Base-by-base conservation (phyloP, 1,140 invertebrate genomes). In the Leptoteleia sp. region DNA sequence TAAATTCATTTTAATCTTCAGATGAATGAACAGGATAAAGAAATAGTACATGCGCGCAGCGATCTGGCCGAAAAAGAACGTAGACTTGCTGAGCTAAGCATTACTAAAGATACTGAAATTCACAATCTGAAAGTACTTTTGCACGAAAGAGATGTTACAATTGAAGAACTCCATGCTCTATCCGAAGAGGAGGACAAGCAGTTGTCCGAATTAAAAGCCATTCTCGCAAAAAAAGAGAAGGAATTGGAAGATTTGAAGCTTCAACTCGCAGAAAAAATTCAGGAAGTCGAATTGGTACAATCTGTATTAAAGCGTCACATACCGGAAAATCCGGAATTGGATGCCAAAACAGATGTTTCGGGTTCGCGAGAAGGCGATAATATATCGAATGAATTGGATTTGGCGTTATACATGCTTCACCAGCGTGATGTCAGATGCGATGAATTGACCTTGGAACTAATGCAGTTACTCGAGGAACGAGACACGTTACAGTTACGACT, bases 391-490 rank as follows among this genome's bases (percentile, higher is more conserved):
- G 95, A 97, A 84, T 88, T 97, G 37, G 95, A 97, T 86, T 89
- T 96, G 55, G 95, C 95, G 0, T 83, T 96, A 4, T 95, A 96
- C 81, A 95, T 95, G 92, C 90, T 97, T 15, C 95, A 97, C 87
- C 94, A 96, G 77, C 91, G 95, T 76, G 96, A 97, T 76, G 93
- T 97, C 13, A 25, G 22, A 6, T 25, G 22, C 22, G 22, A 25
- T 3, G 22, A 25, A 25, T 6, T 25, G 3, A 25, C 22, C 22
- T 6, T 3, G 22, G 22, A 25, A 25, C 22, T 25, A 25, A 25
- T 25, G 22, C 22, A 25, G 6, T 25, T 25, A 25, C 22, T 25
- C 22, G 22, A 25, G 6, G 22, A 25, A 6, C 22, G 22, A 25
- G 22, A 25, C 22, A 25, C 22, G 22, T 25, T 25, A 25, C 22